A percentile compares a stretch with the other conserved stretches of the same genome.
phyloP scores from a whole-genome alignment of 2,113 vertebrate species.

The Odobenus rosmarus region DNA sequence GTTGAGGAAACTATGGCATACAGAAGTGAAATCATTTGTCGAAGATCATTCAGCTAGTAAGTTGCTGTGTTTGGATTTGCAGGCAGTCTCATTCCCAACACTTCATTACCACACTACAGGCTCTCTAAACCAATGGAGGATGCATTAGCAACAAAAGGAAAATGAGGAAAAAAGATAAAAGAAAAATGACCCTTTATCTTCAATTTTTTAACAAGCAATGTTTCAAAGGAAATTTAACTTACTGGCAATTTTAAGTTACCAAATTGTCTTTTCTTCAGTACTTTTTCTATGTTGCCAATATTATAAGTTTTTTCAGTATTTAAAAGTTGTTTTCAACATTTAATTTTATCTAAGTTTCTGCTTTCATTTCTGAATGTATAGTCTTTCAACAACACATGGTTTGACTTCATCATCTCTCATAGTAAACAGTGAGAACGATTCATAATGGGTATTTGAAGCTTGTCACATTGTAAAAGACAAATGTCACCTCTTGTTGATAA shows the following conservation, averaged over 20 bases:
- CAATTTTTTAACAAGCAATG: background rate
- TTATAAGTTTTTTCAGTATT: background rate
- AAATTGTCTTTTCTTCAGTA: background rate
- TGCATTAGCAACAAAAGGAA: background rate
- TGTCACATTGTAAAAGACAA: background rate
- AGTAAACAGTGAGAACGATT: background rate
- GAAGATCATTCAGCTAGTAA: background rate
- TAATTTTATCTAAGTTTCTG: background rate
- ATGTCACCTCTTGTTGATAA: conserved; percentile 33
- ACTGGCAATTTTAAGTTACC: background rate
- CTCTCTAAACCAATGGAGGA: background rate
- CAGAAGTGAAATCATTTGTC: background rate
- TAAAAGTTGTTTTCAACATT: background rate
- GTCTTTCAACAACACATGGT: background rate
- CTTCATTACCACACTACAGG: background rate
- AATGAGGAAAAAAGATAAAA: background rate
- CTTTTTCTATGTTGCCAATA: background rate
- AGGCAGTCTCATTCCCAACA: background rate
- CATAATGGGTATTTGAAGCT: background rate
- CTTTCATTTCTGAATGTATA: background rate
- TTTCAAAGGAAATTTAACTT: background rate
- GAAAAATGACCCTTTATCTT: background rate
- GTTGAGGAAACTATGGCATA: background rate
- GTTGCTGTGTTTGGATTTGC: background rate
- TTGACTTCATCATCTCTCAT: background rate